Conservation (phyloP, 2,888 invertebrate genomes). For the Drosophila atroscutellata region DNA sequence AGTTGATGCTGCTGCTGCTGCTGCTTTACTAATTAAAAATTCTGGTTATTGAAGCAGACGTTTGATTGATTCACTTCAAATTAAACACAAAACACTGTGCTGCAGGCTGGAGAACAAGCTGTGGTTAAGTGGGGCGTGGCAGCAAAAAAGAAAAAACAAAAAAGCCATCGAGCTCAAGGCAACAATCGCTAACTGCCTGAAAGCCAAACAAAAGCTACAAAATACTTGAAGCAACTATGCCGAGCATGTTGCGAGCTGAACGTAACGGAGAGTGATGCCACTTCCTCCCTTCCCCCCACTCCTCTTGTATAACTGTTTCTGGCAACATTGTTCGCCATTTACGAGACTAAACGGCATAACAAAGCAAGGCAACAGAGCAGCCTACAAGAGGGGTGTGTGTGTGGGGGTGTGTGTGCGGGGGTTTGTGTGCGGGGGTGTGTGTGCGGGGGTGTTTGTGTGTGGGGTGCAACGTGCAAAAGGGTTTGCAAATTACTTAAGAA, state of each 20-base stretch:
- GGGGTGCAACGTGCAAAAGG: slow-evolving; percentile 33
- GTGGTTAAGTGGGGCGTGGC: slow-evolving; percentile 43
- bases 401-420: too few species aligned
- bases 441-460: not conserved
- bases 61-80: slow-evolving; percentile 77
- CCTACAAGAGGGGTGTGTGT: not conserved
- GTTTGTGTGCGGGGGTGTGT: too few species aligned
- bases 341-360: slow-evolving; percentile 73
- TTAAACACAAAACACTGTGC: slow-evolving; percentile 31
- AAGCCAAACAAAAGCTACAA: slow-evolving; percentile 73
- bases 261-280: slow-evolving; percentile 4
- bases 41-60: slow-evolving; percentile 65
- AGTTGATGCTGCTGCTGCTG: slow-evolving; percentile 32
- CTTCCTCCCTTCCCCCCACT: not conserved
- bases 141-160: slow-evolving; percentile 8
- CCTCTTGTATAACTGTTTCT: slow-evolving; percentile 28
- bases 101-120: slow-evolving; percentile 25
- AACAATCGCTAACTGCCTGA: slow-evolving; percentile 33
- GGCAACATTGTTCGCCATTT: slow-evolving; percentile 75
- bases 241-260: slow-evolving; percentile 38
- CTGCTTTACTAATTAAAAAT: slow-evolving; percentile 70
- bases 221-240: slow-evolving; percentile 80
- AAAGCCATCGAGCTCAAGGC: slow-evolving; percentile 22
- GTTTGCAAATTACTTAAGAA: slow-evolving; percentile 76
- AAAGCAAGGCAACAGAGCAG: slow-evolving; percentile 53